phyloP scores from a whole-genome alignment of 2,113 vertebrate species.

The Cryptotis parvus region DNA sequence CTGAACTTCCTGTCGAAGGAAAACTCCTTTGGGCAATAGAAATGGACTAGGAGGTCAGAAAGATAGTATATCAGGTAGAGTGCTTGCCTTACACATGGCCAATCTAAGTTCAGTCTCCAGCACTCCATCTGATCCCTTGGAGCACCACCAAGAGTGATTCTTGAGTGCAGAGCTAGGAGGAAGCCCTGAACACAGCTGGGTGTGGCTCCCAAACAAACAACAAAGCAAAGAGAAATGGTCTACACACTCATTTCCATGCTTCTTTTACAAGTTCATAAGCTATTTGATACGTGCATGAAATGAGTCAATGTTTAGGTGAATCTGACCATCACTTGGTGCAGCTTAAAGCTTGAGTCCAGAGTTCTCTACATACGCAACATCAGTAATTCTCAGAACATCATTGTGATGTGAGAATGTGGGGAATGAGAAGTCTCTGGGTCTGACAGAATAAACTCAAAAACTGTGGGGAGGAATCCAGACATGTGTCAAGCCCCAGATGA shows the following conservation, averaged over 20 bases:
- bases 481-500: background rate
- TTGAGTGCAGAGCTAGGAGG: too few relatives aligned
- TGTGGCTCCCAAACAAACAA: background rate
- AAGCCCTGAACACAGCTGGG: too few relatives aligned
- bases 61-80: too few relatives aligned
- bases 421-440: background rate
- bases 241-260: background rate
- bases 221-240: too few relatives aligned
- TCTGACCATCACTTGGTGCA: background rate
- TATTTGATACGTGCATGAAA: background rate
- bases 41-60: too few relatives aligned
- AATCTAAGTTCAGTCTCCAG: too few relatives aligned
- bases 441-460: background rate
- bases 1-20: background rate
- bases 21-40: background rate
- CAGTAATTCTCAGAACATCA: background rate
- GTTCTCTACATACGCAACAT: background rate
- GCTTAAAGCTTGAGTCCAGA: background rate
- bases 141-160: too few relatives aligned
- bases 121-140: too few relatives aligned
- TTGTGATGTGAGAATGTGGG: background rate
- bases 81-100: too few relatives aligned
- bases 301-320: background rate
- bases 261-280: background rate
- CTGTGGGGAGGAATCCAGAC: background rate